Conservation (phyloP, 2,888 invertebrate species). For the Atrina japonica region DNA sequence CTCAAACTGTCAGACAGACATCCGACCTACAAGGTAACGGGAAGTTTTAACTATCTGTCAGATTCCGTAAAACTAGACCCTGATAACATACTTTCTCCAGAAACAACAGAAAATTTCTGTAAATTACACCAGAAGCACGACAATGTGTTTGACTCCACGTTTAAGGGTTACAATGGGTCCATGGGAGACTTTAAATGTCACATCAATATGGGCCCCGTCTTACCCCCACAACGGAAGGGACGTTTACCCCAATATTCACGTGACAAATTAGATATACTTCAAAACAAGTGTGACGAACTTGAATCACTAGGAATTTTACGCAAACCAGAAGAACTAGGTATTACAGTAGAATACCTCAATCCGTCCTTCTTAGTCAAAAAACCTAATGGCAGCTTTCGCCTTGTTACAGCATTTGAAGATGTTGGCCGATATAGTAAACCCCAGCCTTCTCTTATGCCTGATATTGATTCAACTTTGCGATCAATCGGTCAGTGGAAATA, state of each 20-base stretch:
- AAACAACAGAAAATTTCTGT: background rate
- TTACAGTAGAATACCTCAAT: too few species aligned
- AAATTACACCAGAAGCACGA: background rate
- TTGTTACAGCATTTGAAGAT: constrained; percentile 57
- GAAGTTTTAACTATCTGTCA: background rate
- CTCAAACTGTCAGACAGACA: too few species aligned
- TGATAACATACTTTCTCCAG: constrained; percentile 7
- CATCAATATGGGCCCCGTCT: constrained; percentile 58
- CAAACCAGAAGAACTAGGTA: constrained; percentile 54
- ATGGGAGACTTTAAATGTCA: constrained; percentile 53
- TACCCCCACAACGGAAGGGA: constrained; percentile 61
- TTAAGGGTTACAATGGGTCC: constrained; percentile 50
- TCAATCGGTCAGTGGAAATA: constrained; percentile 54
- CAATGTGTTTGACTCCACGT: constrained; percentile 8
- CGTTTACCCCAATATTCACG: constrained; percentile 53
- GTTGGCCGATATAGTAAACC: constrained; percentile 60
- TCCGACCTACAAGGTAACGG: background rate
- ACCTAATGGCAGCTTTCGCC: constrained; percentile 44
- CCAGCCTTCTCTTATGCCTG: constrained; percentile 47
- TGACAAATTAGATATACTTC: too few species aligned
- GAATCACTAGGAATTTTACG: constrained; percentile 50
- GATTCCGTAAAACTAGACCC: constrained; percentile 10
- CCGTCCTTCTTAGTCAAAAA: too few species aligned
- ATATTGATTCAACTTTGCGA: constrained; percentile 47
- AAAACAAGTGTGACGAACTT: constrained; percentile 57